phyloP scores from a whole-genome alignment of 2,113 vertebrate genomes.

The Ailuropoda melanoleuca region DNA sequence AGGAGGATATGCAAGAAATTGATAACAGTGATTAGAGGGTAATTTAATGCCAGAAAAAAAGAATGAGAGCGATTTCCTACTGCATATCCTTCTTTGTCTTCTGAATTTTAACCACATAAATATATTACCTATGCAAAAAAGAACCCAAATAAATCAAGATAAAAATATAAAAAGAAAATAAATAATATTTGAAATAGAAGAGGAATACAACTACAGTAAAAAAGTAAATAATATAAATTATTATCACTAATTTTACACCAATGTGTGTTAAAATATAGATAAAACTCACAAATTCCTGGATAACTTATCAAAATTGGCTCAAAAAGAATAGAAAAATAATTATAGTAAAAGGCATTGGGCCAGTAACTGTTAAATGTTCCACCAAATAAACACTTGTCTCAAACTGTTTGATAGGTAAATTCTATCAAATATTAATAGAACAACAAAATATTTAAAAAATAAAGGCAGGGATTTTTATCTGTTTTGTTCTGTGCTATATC shows the following conservation, averaged over 20 bases:
- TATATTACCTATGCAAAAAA: neutral
- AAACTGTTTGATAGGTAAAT: neutral
- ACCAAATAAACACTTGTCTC: neutral
- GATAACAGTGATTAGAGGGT: neutral
- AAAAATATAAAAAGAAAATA: neutral
- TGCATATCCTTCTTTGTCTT: neutral
- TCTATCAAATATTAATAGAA: neutral
- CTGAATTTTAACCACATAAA: neutral
- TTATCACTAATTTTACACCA: neutral
- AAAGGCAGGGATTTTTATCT: neutral
- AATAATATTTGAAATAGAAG: slow-evolving; percentile 9
- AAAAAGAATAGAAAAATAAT: neutral
- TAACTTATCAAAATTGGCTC: neutral
- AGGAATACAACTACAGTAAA: neutral
- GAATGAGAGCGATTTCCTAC: neutral
- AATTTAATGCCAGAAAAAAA: neutral
- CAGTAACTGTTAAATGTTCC: neutral
- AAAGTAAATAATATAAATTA: neutral
- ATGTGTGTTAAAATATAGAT: neutral
- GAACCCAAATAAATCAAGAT: neutral
- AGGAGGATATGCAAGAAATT: neutral
- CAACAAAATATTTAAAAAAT: neutral
- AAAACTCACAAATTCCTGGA: neutral
- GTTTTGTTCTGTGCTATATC: neutral
- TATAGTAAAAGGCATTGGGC: neutral